A percentile compares a stretch with the other conserved stretches of the same genome.
These are phyloP conservation scores for Pogonomyrmex barbatus DNA, from an alignment of 1,140 invertebrate genomes.

Conservation along the genomic window DNA sequence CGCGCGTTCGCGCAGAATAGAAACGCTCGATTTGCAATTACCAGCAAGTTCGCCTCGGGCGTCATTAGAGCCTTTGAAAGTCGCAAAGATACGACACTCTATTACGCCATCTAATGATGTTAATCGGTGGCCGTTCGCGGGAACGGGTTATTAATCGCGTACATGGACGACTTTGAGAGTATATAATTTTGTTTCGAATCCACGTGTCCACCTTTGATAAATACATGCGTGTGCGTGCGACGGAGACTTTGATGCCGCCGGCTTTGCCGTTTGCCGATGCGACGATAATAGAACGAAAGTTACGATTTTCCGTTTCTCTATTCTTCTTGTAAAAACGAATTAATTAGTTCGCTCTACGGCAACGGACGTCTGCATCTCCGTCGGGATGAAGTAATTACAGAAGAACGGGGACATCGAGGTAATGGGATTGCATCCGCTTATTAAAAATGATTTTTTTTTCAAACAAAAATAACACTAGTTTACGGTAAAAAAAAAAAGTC, in stretches of 20 bases:
- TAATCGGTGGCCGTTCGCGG: slow-evolving; percentile 36
- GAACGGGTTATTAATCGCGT: slow-evolving; percentile 47
- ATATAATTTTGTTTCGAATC: slow-evolving; percentile 44
- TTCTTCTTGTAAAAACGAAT: background rate
- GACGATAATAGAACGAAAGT: background rate
- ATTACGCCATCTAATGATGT: slow-evolving; percentile 53
- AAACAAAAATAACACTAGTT: background rate
- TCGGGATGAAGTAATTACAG: background rate
- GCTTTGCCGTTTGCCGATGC: background rate
- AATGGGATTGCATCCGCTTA: background rate
- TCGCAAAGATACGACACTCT: slow-evolving; percentile 37
- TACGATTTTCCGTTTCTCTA: background rate
- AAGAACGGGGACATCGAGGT: background rate
- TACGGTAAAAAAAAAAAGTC: too few relatives aligned
- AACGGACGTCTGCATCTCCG: background rate
- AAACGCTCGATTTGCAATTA: slow-evolving; percentile 68
- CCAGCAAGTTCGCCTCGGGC: slow-evolving; percentile 5
- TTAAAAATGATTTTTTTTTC: slow-evolving; percentile 1
- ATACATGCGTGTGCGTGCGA: background rate
- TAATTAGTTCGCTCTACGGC: background rate
- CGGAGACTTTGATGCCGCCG: slow-evolving; percentile 25
- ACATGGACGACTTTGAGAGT: slow-evolving; percentile 9
- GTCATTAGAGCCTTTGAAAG: slow-evolving; percentile 51
- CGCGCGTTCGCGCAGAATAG: slow-evolving; percentile 51
- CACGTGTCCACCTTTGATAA: slow-evolving; percentile 15